Evolutionary conservation across 2,888 invertebrate species (phyloP).

Genomic region (Macrophya annulata): DNA sequence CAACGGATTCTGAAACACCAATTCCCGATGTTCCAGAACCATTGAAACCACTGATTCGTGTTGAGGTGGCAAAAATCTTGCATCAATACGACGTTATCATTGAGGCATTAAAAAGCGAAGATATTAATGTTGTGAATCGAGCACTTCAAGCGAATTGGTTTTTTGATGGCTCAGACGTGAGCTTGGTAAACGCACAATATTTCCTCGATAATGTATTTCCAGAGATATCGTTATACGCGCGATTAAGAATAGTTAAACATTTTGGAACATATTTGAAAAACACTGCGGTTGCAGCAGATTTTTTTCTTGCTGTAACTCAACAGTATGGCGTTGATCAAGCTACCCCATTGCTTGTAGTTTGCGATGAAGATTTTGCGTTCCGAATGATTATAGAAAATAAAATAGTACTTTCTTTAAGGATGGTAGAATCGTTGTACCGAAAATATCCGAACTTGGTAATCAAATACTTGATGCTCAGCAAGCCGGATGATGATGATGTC

Average conservation of each 20-base stretch:
- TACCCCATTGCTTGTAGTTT: slow-evolving; percentile 68
- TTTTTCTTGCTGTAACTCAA: slow-evolving; percentile 65
- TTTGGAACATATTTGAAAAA: slow-evolving; percentile 64
- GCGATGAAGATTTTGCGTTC: slow-evolving; percentile 69
- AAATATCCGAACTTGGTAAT: slow-evolving; percentile 70
- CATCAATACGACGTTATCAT: slow-evolving; percentile 64
- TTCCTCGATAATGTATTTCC: slow-evolving; percentile 69
- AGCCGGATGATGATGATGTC: neutral
- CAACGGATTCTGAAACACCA: slow-evolving; percentile 37
- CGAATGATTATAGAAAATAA: slow-evolving; percentile 61
- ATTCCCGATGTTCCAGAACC: slow-evolving; percentile 61
- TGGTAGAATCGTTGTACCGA: slow-evolving; percentile 60
- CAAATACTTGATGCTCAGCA: slow-evolving; percentile 68
- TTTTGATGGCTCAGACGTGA: slow-evolving; percentile 67
- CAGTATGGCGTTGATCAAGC: slow-evolving; percentile 67
- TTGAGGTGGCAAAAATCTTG: slow-evolving; percentile 68
- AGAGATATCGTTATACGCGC: slow-evolving; percentile 67
- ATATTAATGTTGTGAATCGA: slow-evolving; percentile 66
- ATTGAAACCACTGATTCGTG: slow-evolving; percentile 65
- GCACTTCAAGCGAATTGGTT: slow-evolving; percentile 72
- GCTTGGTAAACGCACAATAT: slow-evolving; percentile 66
- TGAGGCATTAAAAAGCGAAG: slow-evolving; percentile 72
- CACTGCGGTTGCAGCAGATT: slow-evolving; percentile 67
- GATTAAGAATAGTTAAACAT: slow-evolving; percentile 68
- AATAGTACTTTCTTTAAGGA: slow-evolving; percentile 61